Percentiles rank a stretch among this genome's conserved stretches.
Conservation (phyloP, 2,113 vertebrate species). For the Saccopteryx leptura region DNA sequence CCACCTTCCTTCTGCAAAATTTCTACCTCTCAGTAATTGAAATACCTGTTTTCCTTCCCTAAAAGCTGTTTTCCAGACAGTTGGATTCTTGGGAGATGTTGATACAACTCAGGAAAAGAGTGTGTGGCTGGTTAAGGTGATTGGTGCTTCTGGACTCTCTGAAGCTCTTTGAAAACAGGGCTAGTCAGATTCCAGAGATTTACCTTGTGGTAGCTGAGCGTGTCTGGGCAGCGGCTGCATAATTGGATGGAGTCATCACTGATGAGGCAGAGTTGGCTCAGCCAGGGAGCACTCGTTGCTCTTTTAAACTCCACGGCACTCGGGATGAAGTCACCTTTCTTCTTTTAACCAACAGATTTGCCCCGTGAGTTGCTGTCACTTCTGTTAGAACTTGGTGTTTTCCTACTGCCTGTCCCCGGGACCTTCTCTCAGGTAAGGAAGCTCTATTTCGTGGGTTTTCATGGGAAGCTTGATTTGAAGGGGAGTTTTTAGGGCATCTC, state of each 20-base stretch:
- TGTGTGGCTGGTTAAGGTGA: slow-evolving; percentile 44
- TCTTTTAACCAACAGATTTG: slow-evolving; percentile 68
- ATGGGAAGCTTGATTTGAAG: neutral
- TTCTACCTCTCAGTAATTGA: neutral
- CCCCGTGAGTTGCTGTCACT: slow-evolving; percentile 41
- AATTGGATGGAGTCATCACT: slow-evolving; percentile 84
- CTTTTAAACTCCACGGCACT: slow-evolving; percentile 74
- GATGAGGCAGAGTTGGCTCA: slow-evolving; percentile 74
- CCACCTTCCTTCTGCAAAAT: neutral
- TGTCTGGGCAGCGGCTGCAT: slow-evolving; percentile 90
- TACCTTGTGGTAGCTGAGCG: slow-evolving; percentile 87
- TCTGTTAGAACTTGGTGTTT: slow-evolving; percentile 48
- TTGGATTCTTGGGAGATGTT: slow-evolving; percentile 83
- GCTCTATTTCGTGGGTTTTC: neutral
- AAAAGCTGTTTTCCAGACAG: neutral
- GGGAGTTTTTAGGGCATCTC: neutral
- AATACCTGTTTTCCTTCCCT: neutral
- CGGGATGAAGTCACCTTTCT: slow-evolving; percentile 79
- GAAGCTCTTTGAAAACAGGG: slow-evolving; percentile 84
- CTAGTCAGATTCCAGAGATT: slow-evolving; percentile 85
- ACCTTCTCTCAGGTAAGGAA: slow-evolving; percentile 77
- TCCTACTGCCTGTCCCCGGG: neutral
- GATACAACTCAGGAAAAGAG: slow-evolving; percentile 76
- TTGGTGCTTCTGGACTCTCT: slow-evolving; percentile 78
- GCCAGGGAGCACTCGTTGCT: slow-evolving; percentile 74